Evolutionary conservation across 53 echinoderm and acorn worm species (phyloP).

Genomic region (Luidia sarsii): DNA sequence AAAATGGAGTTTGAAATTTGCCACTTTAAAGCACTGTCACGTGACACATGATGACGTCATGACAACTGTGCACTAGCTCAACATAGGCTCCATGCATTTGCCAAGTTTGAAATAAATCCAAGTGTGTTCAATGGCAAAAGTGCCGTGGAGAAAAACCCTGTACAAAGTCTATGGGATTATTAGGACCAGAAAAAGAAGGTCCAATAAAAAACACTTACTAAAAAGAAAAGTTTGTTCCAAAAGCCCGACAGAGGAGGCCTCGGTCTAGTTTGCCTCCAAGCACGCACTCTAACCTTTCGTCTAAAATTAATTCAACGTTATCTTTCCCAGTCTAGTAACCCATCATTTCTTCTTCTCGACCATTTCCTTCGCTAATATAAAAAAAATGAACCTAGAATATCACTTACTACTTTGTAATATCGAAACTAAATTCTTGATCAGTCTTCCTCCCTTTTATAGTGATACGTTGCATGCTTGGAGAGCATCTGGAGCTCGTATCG

Average conservation of each 20-base stretch:
- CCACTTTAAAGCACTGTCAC: too few relatives aligned
- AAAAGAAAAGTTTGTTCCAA: neutral
- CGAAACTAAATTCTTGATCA: too few relatives aligned
- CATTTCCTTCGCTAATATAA: slow-evolving; percentile 17
- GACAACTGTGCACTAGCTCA: too few relatives aligned
- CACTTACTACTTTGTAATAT: neutral
- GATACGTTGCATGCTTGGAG: slow-evolving; percentile 18
- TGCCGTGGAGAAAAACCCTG: too few relatives aligned
- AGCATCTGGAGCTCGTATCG: neutral
- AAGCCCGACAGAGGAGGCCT: neutral
- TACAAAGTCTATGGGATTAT: too few relatives aligned
- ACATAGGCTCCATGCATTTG: too few relatives aligned
- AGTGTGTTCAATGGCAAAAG: too few relatives aligned
- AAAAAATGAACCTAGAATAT: slow-evolving; percentile 4
- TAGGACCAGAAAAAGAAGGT: neutral
- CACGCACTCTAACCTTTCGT: slow-evolving; percentile 1
- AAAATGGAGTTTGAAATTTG: too few relatives aligned
- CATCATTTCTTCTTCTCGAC: neutral
- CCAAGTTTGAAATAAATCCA: too few relatives aligned
- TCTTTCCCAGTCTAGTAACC: neutral
- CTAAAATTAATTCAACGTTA: too few relatives aligned
- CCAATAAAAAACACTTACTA: neutral
- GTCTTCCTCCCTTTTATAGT: too few relatives aligned
- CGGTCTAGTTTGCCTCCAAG: slow-evolving; percentile 7
- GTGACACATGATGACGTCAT: too few relatives aligned